Conservation (phyloP, 1,140 invertebrate species). For the Wasmannia auropunctata region DNA sequence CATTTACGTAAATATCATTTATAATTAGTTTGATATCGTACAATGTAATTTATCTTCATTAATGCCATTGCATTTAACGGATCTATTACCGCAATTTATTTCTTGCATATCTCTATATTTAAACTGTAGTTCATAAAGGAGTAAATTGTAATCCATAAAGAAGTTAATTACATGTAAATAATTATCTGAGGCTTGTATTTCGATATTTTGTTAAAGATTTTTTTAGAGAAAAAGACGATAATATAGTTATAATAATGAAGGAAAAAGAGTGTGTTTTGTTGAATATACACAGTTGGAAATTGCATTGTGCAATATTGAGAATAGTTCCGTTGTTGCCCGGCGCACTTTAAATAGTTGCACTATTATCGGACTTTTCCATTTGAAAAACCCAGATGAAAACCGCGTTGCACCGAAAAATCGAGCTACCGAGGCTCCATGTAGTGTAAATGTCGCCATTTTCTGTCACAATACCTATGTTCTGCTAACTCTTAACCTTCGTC, state of each 20-base stretch:
- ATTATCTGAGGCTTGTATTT: not conserved
- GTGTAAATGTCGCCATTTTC: constrained; percentile 56
- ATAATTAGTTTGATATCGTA: constrained; percentile 1
- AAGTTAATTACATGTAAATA: not conserved
- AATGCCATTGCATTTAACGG: not conserved
- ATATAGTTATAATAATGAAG: constrained; percentile 4
- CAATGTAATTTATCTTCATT: constrained; percentile 3
- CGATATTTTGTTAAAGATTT: not conserved
- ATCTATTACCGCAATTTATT: not conserved
- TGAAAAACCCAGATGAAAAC: constrained; percentile 31
- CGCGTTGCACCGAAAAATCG: constrained; percentile 43
- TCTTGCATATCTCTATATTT: not conserved
- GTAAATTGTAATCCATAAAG: not conserved
- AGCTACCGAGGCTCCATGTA: constrained; percentile 25
- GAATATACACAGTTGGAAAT: constrained; percentile 78
- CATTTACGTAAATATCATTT: constrained; percentile 8
- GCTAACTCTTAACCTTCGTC: constrained; percentile 37
- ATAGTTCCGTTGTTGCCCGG: constrained; percentile 63
- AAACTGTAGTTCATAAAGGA: too few relatives aligned
- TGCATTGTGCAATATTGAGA: constrained; percentile 83
- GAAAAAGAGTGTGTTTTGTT: too few relatives aligned
- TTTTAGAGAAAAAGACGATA: not conserved
- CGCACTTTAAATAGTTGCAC: constrained; percentile 67
- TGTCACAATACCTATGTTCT: not conserved
- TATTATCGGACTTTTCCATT: constrained; percentile 59